Base-by-base conservation (phyloP, 2,888 invertebrate genomes). In the Melitaea athalia region DNA sequence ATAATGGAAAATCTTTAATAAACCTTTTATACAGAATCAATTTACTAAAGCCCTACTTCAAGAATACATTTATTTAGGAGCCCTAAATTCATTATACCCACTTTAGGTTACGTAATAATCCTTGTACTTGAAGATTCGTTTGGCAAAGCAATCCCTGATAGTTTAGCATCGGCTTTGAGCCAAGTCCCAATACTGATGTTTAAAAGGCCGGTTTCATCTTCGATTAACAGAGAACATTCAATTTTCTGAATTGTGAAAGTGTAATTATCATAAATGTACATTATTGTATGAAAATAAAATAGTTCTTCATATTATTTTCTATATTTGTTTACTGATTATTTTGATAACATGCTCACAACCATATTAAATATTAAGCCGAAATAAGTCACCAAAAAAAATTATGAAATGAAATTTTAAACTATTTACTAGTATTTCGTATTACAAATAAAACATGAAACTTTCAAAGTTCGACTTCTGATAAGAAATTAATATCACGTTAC, bases 211-310 rank as follows among this genome's bases (percentile, higher is more conserved):
- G 67, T 62, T 62, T 59, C 64, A 64, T 50, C 59, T 65, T 63
- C 53, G n/a, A 68, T 63, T 72, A 72, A 72, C 63, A 59, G 59
- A 67, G 49, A 63, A 64, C n/a, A 67, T 69, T 69, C 64, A 67
- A 65, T 69, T 69, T 62, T 59, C 15, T 33, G 52, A 42, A 64
- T 49, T 49, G 15, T 38, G 7, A 31, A 17, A 17, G 4, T 52
- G 50, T 52, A 11, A 52, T 52, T 52, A 31, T 24, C 24, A 24
- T 38, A 38, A 38, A 38, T 38, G 8, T 38, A 8, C 38, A 38
- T 38, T 5, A 38, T 38, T 38, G 38, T 38, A 5, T 38, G 38
- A 3, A 38, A 38, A 38, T 38, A 38, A 38, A 38, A 38, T 24
- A 38, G 38, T 8, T 38, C 38, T 38, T 3, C 38, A 38, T 38